Conservation (phyloP, 2,113 vertebrate species). For the Tyto alba region DNA sequence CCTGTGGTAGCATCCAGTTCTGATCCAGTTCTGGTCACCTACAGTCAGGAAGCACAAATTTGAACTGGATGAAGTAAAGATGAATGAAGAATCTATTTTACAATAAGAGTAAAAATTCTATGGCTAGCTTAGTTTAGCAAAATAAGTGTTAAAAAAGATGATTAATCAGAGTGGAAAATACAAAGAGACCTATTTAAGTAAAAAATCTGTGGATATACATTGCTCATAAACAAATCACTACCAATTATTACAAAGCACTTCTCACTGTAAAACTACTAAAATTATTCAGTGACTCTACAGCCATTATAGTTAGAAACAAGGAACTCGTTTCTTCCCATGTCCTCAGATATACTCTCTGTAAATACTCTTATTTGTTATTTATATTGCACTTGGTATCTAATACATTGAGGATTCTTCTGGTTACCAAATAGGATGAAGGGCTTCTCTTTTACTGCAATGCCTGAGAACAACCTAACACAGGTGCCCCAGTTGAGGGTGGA, state of each 20-base stretch:
- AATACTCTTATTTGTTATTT: background rate
- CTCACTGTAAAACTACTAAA: background rate
- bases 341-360: background rate
- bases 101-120: background rate
- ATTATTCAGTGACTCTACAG: background rate
- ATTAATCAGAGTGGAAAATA: background rate
- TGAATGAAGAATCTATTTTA: background rate
- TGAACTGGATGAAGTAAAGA: background rate
- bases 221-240: background rate
- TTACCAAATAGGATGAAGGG: background rate
- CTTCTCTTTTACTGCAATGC: background rate
- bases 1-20: background rate
- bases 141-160: background rate
- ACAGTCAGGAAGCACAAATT: background rate
- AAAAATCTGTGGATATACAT: background rate
- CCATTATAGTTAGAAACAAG: background rate
- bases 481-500: background rate
- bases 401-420: background rate
- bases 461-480: background rate
- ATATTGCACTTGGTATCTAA: background rate
- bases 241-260: background rate
- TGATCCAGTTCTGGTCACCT: background rate
- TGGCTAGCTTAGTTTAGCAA: background rate
- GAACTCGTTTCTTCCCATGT: background rate
- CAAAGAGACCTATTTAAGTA: background rate